A percentile compares a stretch with the other conserved stretches of the same genome.
Conservation (phyloP, 2,888 invertebrate species). For the Tricholauxania praeusta region DNA sequence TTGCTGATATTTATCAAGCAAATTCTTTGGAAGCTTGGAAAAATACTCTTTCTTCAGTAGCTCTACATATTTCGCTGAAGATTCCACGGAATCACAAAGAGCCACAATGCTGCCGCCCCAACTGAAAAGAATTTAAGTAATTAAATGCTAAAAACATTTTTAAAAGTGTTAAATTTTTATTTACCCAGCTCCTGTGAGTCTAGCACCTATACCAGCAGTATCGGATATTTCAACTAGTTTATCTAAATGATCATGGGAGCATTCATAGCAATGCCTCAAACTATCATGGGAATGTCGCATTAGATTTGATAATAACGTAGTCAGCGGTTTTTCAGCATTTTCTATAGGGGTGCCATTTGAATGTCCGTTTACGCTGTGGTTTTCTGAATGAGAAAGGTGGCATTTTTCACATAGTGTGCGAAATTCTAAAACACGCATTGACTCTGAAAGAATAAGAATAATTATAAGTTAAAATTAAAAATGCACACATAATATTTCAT, state of each 20-base stretch:
- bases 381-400: no score
- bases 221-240: slow-evolving; percentile 80
- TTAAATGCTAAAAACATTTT: background rate
- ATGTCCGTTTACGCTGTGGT: background rate
- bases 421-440: slow-evolving; percentile 85
- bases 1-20: slow-evolving; percentile 68
- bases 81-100: slow-evolving; percentile 69
- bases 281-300: slow-evolving; percentile 93
- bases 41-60: slow-evolving; percentile 80
- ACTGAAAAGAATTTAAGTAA: slow-evolving; percentile 66
- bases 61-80: slow-evolving; percentile 77
- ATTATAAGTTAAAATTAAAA: background rate
- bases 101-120: slow-evolving; percentile 99
- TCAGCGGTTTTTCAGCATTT: slow-evolving; percentile 41
- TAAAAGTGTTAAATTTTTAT: slow-evolving; percentile 24
- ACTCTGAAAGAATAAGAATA: slow-evolving; percentile 74
- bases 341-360: background rate
- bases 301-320: slow-evolving; percentile 76
- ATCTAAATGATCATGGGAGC: slow-evolving; percentile 91
- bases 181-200: slow-evolving; percentile 94
- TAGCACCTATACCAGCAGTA: slow-evolving; percentile 79
- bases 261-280: slow-evolving; percentile 87
- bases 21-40: slow-evolving; percentile 67
- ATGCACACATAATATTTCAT: background rate
- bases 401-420: slow-evolving; percentile 72